These are phyloP conservation scores for Microcebus lehilahytsara DNA, from an alignment of 2,113 vertebrate species.

Conservation along the genomic window DNA sequence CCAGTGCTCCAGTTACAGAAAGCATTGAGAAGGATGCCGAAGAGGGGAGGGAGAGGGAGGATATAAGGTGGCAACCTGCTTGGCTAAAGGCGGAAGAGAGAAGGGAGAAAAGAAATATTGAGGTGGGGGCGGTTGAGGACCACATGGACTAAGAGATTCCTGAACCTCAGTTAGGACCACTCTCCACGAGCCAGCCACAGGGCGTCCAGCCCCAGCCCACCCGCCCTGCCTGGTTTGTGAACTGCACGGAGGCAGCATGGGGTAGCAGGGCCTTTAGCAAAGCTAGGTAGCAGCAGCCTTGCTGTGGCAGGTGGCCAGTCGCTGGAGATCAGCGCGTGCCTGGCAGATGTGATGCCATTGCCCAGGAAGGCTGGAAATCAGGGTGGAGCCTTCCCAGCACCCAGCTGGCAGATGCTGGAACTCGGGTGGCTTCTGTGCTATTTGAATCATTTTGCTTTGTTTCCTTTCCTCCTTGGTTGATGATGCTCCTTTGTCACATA, in stretches of 20 bases:
- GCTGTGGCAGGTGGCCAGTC: neutral
- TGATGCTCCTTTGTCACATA: neutral
- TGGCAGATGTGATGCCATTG: neutral
- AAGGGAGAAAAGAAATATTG: neutral
- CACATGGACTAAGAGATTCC: neutral
- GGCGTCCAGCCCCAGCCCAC: neutral
- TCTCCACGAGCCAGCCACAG: neutral
- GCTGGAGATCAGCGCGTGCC: neutral
- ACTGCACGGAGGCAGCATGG: rapidly evolving
- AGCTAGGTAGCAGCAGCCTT: neutral
- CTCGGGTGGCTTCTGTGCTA: neutral
- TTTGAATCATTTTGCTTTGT: neutral
- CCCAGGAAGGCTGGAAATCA: neutral
- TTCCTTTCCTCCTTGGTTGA: neutral
- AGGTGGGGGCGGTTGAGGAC: rapidly evolving
- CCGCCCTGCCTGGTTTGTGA: rapidly evolving
- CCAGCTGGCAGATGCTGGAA: neutral
- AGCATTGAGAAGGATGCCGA: neutral
- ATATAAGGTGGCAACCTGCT: rapidly evolving
- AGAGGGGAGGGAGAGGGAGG: neutral
- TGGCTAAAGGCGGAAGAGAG: neutral
- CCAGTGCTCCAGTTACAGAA: neutral
- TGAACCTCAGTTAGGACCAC: neutral
- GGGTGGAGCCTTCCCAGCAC: neutral
- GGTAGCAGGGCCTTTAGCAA: neutral